Evolutionary conservation across 1,140 invertebrate species (phyloP).

Genomic region (Drosophila sp.): DNA sequence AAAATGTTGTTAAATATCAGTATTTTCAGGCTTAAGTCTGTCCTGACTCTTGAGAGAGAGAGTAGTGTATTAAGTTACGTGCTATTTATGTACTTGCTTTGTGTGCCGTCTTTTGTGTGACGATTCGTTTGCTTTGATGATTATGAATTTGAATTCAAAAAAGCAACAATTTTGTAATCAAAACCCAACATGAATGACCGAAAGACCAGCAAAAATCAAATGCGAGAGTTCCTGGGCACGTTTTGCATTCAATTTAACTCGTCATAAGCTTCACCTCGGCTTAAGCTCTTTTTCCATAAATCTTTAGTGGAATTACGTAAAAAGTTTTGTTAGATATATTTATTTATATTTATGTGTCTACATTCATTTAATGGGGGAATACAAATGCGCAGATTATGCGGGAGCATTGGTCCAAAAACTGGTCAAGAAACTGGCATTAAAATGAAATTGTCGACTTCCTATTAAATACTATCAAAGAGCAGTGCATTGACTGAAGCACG

Average conservation of each 20-base stretch:
- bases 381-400: constrained; percentile 53
- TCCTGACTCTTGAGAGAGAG: background rate
- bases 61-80: constrained; percentile 9
- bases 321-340: background rate
- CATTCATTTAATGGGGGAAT: constrained; percentile 28
- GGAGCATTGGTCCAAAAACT: constrained; percentile 28
- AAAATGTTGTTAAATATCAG: too few relatives aligned
- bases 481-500: constrained; percentile 44
- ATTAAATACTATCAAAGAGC: constrained; percentile 19
- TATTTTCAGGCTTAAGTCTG: background rate
- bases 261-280: constrained; percentile 7
- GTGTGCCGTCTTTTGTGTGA: constrained; percentile 27
- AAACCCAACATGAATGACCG: constrained; percentile 36
- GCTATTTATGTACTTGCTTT: constrained; percentile 13
- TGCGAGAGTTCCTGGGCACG: constrained; percentile 13
- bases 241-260: constrained; percentile 13
- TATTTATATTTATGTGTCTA: background rate
- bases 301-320: constrained; percentile 14
- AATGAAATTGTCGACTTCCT: constrained; percentile 5
- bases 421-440: background rate
- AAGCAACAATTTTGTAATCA: constrained; percentile 57
- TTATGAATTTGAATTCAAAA: constrained; percentile 69
- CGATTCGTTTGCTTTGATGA: constrained; percentile 25
- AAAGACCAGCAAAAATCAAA: constrained; percentile 35
- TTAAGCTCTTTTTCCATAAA: constrained; percentile 13